Evolutionary conservation across 2,797 vertebrate genomes (phyloP).

Genomic region (Enteromius paludinosus): DNA sequence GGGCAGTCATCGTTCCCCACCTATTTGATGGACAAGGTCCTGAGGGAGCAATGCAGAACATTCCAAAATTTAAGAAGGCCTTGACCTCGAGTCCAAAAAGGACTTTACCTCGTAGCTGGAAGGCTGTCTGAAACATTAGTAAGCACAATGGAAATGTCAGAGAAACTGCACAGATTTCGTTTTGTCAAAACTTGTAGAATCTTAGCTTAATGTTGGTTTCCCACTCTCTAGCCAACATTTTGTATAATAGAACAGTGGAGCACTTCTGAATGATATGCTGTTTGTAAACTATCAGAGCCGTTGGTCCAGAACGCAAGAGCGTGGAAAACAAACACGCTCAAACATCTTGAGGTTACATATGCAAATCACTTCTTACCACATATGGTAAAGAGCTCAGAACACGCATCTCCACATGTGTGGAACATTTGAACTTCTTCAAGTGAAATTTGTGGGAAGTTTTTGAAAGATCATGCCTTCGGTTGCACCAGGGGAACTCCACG

Average conservation of each 20-base stretch:
- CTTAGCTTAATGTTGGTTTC: not conserved
- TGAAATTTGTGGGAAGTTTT: conserved; percentile 31
- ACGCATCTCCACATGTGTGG: not conserved
- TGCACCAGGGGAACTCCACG: not conserved
- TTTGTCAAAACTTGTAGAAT: not conserved
- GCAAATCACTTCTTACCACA: conserved; percentile 43
- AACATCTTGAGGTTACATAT: conserved; percentile 21
- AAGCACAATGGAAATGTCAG: not conserved
- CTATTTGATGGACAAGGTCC: conserved; percentile 39
- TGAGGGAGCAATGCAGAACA: conserved; percentile 43
- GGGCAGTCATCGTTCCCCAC: not conserved
- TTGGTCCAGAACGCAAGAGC: not conserved
- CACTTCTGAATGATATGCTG: not conserved
- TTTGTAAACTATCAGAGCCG: not conserved
- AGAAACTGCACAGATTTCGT: not conserved
- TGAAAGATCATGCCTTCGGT: conserved; percentile 10
- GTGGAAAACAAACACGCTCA: conserved; percentile 12
- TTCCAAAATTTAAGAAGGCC: conserved; percentile 45
- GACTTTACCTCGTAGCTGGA: conserved; percentile 31
- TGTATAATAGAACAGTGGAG: not conserved
- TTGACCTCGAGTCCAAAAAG: conserved; percentile 36
- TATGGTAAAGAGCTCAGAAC: conserved; percentile 35
- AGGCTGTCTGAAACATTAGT: not conserved
- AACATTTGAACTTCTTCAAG: conserved; percentile 26
- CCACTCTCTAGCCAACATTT: no score